Evolutionary conservation across 2,797 vertebrate genomes (phyloP).

Genomic region (Enteromius argenteus): DNA sequence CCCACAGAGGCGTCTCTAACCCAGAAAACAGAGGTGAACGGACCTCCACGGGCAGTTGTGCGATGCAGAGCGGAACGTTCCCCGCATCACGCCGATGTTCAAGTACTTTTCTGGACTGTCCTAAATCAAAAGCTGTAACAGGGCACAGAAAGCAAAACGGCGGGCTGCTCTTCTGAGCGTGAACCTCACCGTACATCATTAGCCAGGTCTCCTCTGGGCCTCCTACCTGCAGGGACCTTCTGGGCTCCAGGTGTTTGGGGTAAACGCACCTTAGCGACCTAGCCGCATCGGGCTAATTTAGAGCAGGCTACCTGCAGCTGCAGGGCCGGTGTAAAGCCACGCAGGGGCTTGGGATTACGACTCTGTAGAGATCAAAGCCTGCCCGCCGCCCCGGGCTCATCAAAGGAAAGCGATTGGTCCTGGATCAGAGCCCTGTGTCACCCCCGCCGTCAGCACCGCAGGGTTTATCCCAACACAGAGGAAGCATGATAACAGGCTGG

Average conservation of each 20-base stretch:
- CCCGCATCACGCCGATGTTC: constrained; percentile 24
- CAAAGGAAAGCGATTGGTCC: constrained; percentile 79
- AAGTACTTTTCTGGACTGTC: constrained; percentile 45
- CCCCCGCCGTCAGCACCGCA: constrained; percentile 47
- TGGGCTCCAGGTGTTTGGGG: constrained; percentile 79
- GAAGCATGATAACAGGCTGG: constrained; percentile 75
- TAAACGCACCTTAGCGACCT: constrained; percentile 74
- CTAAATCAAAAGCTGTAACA: constrained; percentile 42
- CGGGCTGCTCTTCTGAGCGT: constrained; percentile 42
- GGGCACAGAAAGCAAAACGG: constrained; percentile 43
- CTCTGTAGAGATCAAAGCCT: constrained; percentile 85
- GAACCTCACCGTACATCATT: constrained; percentile 56
- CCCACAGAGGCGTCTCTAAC: constrained; percentile 70
- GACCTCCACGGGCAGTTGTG: constrained; percentile 66
- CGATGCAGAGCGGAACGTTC: constrained; percentile 74
- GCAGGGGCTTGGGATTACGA: constrained; percentile 79
- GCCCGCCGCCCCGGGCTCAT: constrained; percentile 73
- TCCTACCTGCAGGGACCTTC: constrained; percentile 74
- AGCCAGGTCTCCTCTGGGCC: constrained; percentile 51
- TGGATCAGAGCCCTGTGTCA: constrained; percentile 65
- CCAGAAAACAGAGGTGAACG: constrained; percentile 73
- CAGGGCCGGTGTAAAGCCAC: constrained; percentile 62
- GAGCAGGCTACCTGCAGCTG: constrained; percentile 69
- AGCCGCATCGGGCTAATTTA: constrained; percentile 64
- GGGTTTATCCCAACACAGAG: constrained; percentile 73